Percentiles rank a stretch among this genome's conserved stretches.
These are phyloP conservation scores for Miltochrista miniata DNA, from an alignment of 2,888 invertebrate genomes.

Conservation along the genomic window DNA sequence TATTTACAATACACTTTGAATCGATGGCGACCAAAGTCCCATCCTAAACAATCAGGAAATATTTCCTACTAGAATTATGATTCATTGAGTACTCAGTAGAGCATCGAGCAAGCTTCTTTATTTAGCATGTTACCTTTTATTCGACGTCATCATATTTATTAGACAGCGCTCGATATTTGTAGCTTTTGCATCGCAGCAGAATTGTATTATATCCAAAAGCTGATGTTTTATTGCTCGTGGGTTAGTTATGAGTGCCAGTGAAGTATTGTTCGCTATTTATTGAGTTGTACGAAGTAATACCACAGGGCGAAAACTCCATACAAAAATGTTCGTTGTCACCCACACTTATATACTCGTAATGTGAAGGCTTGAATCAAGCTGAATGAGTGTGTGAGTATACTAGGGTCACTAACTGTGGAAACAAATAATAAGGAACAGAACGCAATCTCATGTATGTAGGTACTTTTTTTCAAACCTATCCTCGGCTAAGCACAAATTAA, in stretches of 20 bases:
- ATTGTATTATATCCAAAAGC: slow-evolving; percentile 6
- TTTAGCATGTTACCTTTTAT: slow-evolving; percentile 11
- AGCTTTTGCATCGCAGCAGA: slow-evolving; percentile 5
- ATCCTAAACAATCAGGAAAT: too few species aligned
- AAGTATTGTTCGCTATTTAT: slow-evolving; percentile 39
- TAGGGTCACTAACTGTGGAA: too few species aligned
- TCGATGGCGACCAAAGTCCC: not conserved
- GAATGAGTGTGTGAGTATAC: too few species aligned
- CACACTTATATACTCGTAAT: too few species aligned
- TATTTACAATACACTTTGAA: too few species aligned
- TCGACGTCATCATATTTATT: slow-evolving; percentile 11
- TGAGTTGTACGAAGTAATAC: slow-evolving; percentile 41
- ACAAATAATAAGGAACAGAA: too few species aligned
- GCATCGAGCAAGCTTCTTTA: not conserved
- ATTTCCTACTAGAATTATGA: not conserved
- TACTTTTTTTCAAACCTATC: too few species aligned
- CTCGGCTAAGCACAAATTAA: too few species aligned
- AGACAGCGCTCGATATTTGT: slow-evolving; percentile 4
- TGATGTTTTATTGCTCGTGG: slow-evolving; percentile 20
- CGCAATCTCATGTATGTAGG: too few species aligned
- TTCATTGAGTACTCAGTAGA: slow-evolving; percentile 3
- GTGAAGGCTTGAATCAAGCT: too few species aligned
- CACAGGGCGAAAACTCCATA: too few species aligned
- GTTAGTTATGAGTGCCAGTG: slow-evolving; percentile 22
- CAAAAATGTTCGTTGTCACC: too few species aligned